Base-by-base conservation (phyloP, 2,888 invertebrate species). In the Octodonta nipae region DNA sequence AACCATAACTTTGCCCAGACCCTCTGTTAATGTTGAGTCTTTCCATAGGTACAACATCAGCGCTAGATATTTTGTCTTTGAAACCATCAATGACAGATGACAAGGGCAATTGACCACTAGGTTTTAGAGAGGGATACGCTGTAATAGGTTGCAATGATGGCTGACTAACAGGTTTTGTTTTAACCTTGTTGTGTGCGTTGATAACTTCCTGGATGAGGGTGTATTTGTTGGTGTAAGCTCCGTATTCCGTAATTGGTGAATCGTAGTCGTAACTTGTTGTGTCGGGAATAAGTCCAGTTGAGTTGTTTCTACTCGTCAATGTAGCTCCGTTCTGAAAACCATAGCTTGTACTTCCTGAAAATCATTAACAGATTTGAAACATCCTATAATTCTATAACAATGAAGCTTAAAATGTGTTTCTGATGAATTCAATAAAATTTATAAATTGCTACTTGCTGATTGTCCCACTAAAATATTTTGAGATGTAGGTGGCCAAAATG, bases 161-260 rank as follows among this genome's bases (percentile, higher is more conserved):
- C 24, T 22, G 25, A 8, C 14, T 15, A n/a, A 24, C 12, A 13
- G 13, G 4, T 4, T 22, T 22, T 3, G 10, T 30, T 10, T 11
- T 35, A 7, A 52, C 41, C 10, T 38, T 36, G 32, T 53, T 54
- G 34, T 60, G 55, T 32, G 50, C 43, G 5, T 34, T 34, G 7
- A 56, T 32, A 13, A 73, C 60, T 4, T 75, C 61, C 43, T 76
- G 70, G 31, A 87, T 70, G 2, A 67, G 69, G 37, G 66, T 68
- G 58, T 71, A 61, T 62, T 92, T 92, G 1, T 68, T 64, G 0
- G 88, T 88, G 1, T 81, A 78, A 63, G 91, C 89, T 1, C 92
- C 91, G 30, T 85, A 80, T 61, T 93, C 92, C 6, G 69, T 72
- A 42, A 93, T 62, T 0, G 91, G 91, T 1, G 89, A 82, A 56